Evolutionary conservation across 2,113 vertebrate species (phyloP).

Genomic region (Callipepla californica): DNA sequence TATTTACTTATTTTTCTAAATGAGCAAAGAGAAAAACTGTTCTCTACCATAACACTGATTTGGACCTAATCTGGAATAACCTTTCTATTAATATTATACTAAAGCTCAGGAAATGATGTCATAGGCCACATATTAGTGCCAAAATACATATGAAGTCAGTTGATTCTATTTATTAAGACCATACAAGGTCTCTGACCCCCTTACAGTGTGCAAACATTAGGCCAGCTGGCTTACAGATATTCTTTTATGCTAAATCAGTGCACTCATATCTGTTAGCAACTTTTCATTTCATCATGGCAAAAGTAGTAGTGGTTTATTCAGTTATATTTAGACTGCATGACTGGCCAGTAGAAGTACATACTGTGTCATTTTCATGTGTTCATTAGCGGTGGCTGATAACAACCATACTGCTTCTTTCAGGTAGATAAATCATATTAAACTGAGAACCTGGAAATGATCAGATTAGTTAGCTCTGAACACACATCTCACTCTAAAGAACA

Average conservation of each 20-base stretch:
- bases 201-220: slow-evolving; percentile 55
- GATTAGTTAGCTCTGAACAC: background rate
- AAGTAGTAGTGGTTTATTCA: background rate
- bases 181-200: slow-evolving; percentile 73
- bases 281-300: slow-evolving; percentile 68
- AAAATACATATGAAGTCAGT: slow-evolving; percentile 78
- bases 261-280: slow-evolving; percentile 69
- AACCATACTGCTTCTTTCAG: slow-evolving; percentile 8
- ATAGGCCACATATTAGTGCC: slow-evolving; percentile 80
- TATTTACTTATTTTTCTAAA: slow-evolving; percentile 19
- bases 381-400: slow-evolving; percentile 47
- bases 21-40: slow-evolving; percentile 58
- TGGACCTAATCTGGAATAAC: slow-evolving; percentile 70
- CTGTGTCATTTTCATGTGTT: slow-evolving; percentile 3
- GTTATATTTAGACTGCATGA: background rate
- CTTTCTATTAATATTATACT: slow-evolving; percentile 78
- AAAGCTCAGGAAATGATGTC: slow-evolving; percentile 82
- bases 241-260: slow-evolving; percentile 62
- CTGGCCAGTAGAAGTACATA: background rate
- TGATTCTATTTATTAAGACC: slow-evolving; percentile 81
- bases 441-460: slow-evolving; percentile 39
- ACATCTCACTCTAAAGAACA: background rate
- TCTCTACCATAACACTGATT: slow-evolving; percentile 48
- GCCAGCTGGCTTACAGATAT: slow-evolving; percentile 73
- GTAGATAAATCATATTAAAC: slow-evolving; percentile 10